Percentiles rank a stretch among this genome's conserved stretches.
Evolutionary conservation across 2,113 vertebrate species (phyloP).

Genomic region (Daubentonia madagascariensis): DNA sequence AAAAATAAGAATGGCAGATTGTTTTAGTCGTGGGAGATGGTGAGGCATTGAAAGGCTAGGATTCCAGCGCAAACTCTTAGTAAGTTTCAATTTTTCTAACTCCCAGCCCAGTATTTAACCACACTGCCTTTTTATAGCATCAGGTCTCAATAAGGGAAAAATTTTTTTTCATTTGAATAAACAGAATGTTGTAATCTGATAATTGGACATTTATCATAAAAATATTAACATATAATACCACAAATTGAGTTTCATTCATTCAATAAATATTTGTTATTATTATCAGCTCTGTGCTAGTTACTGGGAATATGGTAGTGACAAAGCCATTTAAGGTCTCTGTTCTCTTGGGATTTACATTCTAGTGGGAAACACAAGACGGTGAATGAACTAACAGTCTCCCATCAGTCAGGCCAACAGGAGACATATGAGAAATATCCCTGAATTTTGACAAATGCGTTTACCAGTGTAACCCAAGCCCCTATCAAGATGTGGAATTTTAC

Average conservation of each 20-base stretch:
- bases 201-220: not conserved
- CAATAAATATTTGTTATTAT: not conserved
- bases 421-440: not conserved
- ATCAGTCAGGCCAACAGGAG: not conserved
- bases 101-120: not conserved
- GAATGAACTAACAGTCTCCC: not conserved
- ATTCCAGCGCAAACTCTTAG: not conserved
- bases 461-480: not conserved
- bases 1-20: not conserved
- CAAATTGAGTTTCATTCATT: not conserved
- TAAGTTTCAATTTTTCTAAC: not conserved
- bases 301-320: not conserved
- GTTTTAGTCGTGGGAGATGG: not conserved
- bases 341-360: not conserved
- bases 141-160: not conserved
- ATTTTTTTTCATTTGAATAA: not conserved
- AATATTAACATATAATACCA: not conserved
- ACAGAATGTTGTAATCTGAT: not conserved
- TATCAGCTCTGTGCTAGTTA: not conserved
- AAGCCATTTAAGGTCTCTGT: not conserved
- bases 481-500: not conserved
- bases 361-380: not conserved
- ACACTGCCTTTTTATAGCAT: not conserved
- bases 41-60: not conserved
- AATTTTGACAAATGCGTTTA: not conserved